phyloP scores from a whole-genome alignment of 2,797 vertebrate genomes.

The Pseudotriccus pelzelni region DNA sequence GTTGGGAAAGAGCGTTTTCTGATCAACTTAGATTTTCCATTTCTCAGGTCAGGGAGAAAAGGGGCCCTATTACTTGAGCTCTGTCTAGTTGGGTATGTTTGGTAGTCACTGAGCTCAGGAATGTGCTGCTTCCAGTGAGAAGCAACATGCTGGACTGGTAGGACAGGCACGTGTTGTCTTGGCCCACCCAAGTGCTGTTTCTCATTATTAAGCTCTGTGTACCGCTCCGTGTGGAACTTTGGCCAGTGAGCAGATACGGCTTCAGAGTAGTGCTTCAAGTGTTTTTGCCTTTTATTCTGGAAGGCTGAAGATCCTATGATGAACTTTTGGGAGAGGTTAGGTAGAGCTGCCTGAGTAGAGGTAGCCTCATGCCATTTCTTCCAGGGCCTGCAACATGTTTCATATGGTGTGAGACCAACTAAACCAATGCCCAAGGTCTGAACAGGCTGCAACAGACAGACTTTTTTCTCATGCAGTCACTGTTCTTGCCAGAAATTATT shows the following conservation, averaged over 20 bases:
- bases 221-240: background rate
- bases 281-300: background rate
- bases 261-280: background rate
- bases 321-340: background rate
- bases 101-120: background rate
- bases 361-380: background rate
- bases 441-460: background rate
- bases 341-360: background rate
- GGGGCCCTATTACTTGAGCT: background rate
- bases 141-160: background rate
- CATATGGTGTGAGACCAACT: background rate
- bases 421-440: background rate
- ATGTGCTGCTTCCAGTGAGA: background rate
- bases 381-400: background rate
- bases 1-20: background rate
- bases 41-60: background rate
- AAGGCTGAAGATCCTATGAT: background rate
- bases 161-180: background rate
- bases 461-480: fast-evolving
- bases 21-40: background rate
- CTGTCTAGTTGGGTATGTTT: background rate
- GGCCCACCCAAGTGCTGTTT: background rate
- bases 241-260: background rate
- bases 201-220: background rate
- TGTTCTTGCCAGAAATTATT: background rate